Base-by-base conservation (phyloP, 2,888 invertebrate species). In the Saturnia pavonia region DNA sequence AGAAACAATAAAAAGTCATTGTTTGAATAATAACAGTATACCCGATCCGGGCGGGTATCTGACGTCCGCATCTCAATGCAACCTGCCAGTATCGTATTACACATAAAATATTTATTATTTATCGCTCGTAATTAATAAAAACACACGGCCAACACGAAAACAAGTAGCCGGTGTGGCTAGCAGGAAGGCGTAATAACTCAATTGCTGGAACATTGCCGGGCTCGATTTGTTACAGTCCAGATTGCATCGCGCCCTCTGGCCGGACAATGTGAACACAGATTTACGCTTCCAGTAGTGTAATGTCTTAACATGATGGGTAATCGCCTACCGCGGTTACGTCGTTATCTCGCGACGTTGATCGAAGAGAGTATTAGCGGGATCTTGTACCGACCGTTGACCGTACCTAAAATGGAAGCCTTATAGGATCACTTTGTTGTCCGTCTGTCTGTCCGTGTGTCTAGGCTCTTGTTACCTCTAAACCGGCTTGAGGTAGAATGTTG, bases 111-210 rank as follows among this genome's bases (percentile, higher is more conserved):
- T 92, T 87, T 92, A 90, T 94, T 93, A 94, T 94, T 94, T 92
- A 94, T 94, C 82, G 90, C 82, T 82, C 78, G 84, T 94, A 94
- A 94, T 94, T 94, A 94, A 94, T 94, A 91, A 92, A 92, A 92
- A 92, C 92, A 92, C 88, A 89, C 89, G 85, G 90, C 57, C 27
- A 27, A 88, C 80, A 91, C 88, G 93, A 92, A 92, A 94, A 94
- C 93, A 92, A 94, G 93, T 92, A 91, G 91, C 92, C 73, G 72
- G 72, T 70, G 68, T 72, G 74, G 67, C 83, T 80, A 89, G 91
- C 91, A 92, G 93, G 94, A 94, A 92, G 91, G 88, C 90, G 90
- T 92, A 94, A 94, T 94, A 94, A 94, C 93, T 94, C 94, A 94
- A 94, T 94, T 90, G 93, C 89, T 81, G 86, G 85, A 84, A 85